Base-by-base conservation (phyloP, 1,140 invertebrate genomes). In the Aleiodes sp. region DNA sequence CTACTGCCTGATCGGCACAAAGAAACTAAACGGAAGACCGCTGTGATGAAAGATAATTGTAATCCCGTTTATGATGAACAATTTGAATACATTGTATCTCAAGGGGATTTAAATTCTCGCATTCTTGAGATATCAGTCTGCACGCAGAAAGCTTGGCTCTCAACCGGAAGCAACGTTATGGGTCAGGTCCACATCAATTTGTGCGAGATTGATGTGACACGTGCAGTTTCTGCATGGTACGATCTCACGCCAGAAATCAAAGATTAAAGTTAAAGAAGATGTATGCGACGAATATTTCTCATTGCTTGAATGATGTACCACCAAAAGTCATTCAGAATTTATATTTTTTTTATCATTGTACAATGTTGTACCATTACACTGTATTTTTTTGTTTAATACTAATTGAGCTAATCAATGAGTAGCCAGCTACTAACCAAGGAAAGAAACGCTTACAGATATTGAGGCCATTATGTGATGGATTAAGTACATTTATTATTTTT, bases 1-100 rank as follows among this genome's bases (percentile, higher is more conserved):
- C 87, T 98, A 35, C 85, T 98, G 35, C 96, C 96, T 0, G 96
- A 96, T 71, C 88, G 92, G 31, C 89, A 92, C 21, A 95, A 94
- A 83, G 93, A 96, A 75, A 92, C 92, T 0, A 98, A 98, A 85
- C 90, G 94, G 29, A 98, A 98, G 86, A 98, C 96, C 10, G 90
- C 90, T 75, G 92, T 94, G 16, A 88, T 94, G 63, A 94, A 96
- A 80, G 95, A 98, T 79, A 95, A 93, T 76, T 95, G 95, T 70
- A 96, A 95, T 88, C 96, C 96, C 0, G 88, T 93, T 6, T 98
- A 93, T 81, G 95, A 98, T 84, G 94, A 97, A 80, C 93, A 92
- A 77, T 97, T 95, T 74, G 94, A 96, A 77, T 96, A 94, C 84
- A 85, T 92, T 3, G 90, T 95, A 70, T 93, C 93, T 2, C 90